A percentile compares a stretch with the other conserved stretches of the same genome.
phyloP scores from a whole-genome alignment of 2,113 vertebrate species.

The Siphamia tubifer region DNA sequence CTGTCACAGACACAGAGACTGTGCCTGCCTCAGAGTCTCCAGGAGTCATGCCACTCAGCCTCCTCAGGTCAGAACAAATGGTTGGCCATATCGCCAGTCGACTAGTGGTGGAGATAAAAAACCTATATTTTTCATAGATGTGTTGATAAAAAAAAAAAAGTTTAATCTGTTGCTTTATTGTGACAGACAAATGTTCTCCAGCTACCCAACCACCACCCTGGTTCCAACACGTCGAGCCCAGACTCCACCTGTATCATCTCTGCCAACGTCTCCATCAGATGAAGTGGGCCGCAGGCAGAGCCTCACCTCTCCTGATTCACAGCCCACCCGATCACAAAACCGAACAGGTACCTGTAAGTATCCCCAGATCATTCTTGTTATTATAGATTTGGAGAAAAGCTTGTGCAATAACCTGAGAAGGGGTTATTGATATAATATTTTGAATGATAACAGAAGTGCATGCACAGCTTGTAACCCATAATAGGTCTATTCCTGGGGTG shows the following conservation, averaged over 20 bases:
- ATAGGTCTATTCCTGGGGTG: too few species aligned
- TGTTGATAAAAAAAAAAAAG: too few species aligned
- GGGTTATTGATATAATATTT: not conserved
- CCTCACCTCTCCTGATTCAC: constrained; percentile 94
- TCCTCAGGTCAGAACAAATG: constrained; percentile 84
- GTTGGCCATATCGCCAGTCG: not conserved
- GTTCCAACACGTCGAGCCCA: constrained; percentile 91
- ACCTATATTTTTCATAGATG: too few species aligned
- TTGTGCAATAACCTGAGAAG: too few species aligned
- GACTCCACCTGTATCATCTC: constrained; percentile 93
- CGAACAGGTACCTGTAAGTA: constrained; percentile 84
- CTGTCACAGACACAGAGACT: constrained; percentile 95
- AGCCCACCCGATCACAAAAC: constrained; percentile 86
- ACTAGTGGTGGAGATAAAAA: too few species aligned
- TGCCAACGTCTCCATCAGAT: constrained; percentile 95
- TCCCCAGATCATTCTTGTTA: not conserved
- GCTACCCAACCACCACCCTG: constrained; percentile 94
- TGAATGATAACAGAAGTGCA: not conserved
- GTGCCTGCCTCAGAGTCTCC: constrained; percentile 94
- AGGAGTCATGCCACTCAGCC: constrained; percentile 96
- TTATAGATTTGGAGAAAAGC: not conserved
- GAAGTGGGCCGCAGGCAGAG: constrained; percentile 95
- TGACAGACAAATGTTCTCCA: constrained; percentile 98
- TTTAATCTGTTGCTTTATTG: not conserved
- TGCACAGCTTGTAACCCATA: not conserved